Evolutionary conservation across 1,140 invertebrate species (phyloP), one percentile per base, ranked within the genome.

Genomic region (Adoxophyes honmai): DNA sequence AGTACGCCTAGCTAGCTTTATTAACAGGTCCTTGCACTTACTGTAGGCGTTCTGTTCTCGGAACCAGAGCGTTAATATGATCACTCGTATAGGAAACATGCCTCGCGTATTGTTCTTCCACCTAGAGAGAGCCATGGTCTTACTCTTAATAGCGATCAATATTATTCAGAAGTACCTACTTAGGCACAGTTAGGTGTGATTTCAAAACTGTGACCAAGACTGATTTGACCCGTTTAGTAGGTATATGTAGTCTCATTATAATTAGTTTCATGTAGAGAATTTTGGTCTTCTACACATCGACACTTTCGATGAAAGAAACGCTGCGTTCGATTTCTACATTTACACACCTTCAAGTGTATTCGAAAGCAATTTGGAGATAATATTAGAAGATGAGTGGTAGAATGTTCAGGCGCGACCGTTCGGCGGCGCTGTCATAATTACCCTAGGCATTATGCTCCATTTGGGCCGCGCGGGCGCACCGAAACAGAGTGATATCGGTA

Each of bases 391-490:
- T 56, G 69, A 61, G 59, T 55, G 34, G 54, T 65, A 58, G 72
- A 71, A 73, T 77, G 69, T 42, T 54, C 39, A 51, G 65, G 44
- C 54, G 56, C 55, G 57, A 62, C 54, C 66, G 63, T 48, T 48
- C 52, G 14, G 34, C 42, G 44, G 72, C 72, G 71, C 69, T 75
- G 70, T 81, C 83, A 88, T 88, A 88, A 88, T 88, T 86, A 86
- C 81, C 68, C 75, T 79, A 78, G 71, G 78, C 77, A 88, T 88
- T 86, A 88, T 88, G 70, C 70, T 75, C 81, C 85, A 88, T 86
- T 86, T 86, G 83, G 79, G 72, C 21, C 2, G 73, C 70, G 42
- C 42, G 42, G 18, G 42, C 42, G 42, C 42, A 48, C 73, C 81
- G 70, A 79, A 81, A 75, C 76, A 62, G 73, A 88, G 82, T 88